Evolutionary conservation across 2,113 vertebrate species (phyloP).

Genomic region (Tretioscincus oriximinensis): DNA sequence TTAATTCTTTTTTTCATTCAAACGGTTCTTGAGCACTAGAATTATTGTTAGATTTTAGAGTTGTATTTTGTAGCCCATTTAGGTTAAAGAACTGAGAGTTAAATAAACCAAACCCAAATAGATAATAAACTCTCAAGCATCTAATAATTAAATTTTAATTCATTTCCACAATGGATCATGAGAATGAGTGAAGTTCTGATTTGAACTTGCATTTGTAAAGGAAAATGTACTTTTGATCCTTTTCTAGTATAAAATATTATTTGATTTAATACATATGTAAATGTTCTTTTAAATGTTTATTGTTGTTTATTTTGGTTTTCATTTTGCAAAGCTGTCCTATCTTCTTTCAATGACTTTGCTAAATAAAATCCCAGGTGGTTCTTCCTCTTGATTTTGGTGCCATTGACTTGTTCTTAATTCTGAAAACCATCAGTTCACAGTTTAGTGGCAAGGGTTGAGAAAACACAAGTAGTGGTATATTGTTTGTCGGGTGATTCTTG

Average conservation of each 20-base stretch:
- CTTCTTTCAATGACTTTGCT: not conserved
- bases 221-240: not conserved
- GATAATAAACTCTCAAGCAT: not conserved
- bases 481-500: conserved; percentile 73
- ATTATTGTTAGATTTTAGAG: not conserved
- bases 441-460: conserved; percentile 9
- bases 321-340: not conserved
- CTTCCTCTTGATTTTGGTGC: conserved; percentile 7
- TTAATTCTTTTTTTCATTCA: not conserved
- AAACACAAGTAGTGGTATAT: conserved; percentile 7
- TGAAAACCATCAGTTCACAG: conserved; percentile 6
- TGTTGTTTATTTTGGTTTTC: not conserved
- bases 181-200: not conserved
- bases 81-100: not conserved
- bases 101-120: not conserved
- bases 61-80: not conserved
- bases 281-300: not conserved
- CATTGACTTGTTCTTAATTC: not conserved
- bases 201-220: not conserved
- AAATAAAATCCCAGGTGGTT: not conserved
- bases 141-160: not conserved
- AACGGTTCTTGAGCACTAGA: not conserved
- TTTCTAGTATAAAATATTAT: conserved; percentile 22
- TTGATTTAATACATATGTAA: not conserved
- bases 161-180: not conserved